A percentile compares a stretch with the other conserved stretches of the same genome.
These are phyloP conservation scores for Chlorospingus flavigularis DNA, from an alignment of 2,797 vertebrate species.

Conservation along the genomic window DNA sequence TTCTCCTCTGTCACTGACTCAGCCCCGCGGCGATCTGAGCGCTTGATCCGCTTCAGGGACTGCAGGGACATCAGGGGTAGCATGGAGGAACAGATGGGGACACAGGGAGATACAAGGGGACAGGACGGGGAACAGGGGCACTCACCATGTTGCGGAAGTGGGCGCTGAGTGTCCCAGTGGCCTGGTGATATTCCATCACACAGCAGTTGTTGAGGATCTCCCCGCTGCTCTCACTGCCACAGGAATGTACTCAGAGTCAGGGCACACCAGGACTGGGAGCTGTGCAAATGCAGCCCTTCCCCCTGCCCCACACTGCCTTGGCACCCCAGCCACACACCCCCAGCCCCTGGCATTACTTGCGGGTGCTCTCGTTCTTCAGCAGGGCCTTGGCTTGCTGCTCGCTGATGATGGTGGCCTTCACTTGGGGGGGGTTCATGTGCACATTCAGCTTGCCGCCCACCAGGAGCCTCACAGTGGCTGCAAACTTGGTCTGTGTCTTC, in stretches of 20 bases:
- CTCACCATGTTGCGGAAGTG: conserved; percentile 89
- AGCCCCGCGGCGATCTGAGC: conserved; percentile 90
- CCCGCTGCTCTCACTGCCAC: conserved; percentile 88
- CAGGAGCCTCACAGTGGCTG: conserved; percentile 90
- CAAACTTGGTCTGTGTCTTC: conserved; percentile 95
- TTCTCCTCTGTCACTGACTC: conserved; percentile 96
- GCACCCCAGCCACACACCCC: neutral
- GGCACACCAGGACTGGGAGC: neutral
- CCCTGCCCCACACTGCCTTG: accelerated
- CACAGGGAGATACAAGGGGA: neutral
- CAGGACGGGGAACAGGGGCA: accelerated
- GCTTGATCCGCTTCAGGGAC: conserved; percentile 95
- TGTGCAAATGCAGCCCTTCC: accelerated
- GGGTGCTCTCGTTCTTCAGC: conserved; percentile 92
- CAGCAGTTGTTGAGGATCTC: conserved; percentile 96
- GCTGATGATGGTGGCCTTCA: conserved; percentile 94
- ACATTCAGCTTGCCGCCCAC: conserved; percentile 96
- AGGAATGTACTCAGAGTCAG: neutral
- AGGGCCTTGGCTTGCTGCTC: conserved; percentile 95
- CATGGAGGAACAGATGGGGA: neutral
- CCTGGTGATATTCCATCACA: conserved; percentile 93
- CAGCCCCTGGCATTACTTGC: conserved; percentile 71
- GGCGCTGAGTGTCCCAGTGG: conserved; percentile 81
- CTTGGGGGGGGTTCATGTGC: conserved; percentile 97
- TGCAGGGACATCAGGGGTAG: conserved; percentile 37